Base-by-base conservation (phyloP, 2,888 invertebrate species). In the Leucoptera coffeella region DNA sequence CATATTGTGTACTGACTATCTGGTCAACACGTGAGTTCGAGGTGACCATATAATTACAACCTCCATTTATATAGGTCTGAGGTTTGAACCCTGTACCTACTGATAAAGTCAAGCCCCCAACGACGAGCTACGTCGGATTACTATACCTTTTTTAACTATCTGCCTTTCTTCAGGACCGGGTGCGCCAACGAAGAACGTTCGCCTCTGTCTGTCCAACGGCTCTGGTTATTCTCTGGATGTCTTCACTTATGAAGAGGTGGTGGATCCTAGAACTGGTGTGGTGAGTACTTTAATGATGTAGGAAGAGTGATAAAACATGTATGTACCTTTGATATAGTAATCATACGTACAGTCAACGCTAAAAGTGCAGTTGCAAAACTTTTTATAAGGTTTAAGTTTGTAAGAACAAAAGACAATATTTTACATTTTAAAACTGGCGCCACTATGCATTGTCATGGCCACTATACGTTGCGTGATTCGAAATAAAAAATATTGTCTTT, bases 141-240 rank as follows among this genome's bases (percentile, higher is more conserved):
- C n/a, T n/a, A n/a, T n/a, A n/a, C n/a, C n/a, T n/a, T 64, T 17
- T 17, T 9, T 17, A 17, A 17, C 17, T 7, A 17, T 9, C n/a
- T 32, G 4, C 24, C 8, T 12, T 27, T 31, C 27, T 5, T 76
- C 81, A 47, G 80, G 87, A 0, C 86, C 90, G 0, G 85, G 82
- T 22, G 80, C 83, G 6, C 78, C 85, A 3, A 88, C 86, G 0
- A 85, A 90, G 37, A 88, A 86, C 23, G 85, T 97, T 26, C 77
- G 97, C 0, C 73, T 97, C 2, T 95, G 93, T 38, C 77, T 99
- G 31, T 87, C 94, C 25, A 99, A 99, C 54, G 97, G 97, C 34
- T 94, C 93, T 25, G 97, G 97, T 0, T 97, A 97, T 48, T 92
- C 92, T 34, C 76, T 97, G 26, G 95, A 97, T 50, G 85, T 97